A percentile compares a stretch with the other conserved stretches of the same genome.
Conservation (phyloP, 1,140 invertebrate genomes). For the roundworm (Caenorhabditis elegans) region WBcel235 BX284603.4:10621001-10621500, state of each 20-base stretch:
- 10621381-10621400: background rate
- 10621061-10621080: background rate
- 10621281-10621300: background rate
- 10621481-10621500: background rate
- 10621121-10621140: background rate
- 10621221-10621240: background rate
- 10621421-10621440: background rate
- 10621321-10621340: slow-evolving; percentile 29
- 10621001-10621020: no score
- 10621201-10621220: background rate
- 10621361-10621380: background rate
- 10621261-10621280: slow-evolving; percentile 25
- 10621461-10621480: background rate
- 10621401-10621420: background rate
- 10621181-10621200: background rate
- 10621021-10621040: no score
- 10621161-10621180: slow-evolving; percentile 15
- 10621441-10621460: no score
- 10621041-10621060: no score
- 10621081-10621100: background rate
- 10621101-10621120: background rate
- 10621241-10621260: slow-evolving; percentile 19
- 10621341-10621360: no score
- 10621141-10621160: no score
- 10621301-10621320: slow-evolving; percentile 21